A percentile compares a stretch with the other conserved stretches of the same genome.
Evolutionary conservation across 23 tunicate species (phyloP).

Genomic region (Styela clava): DNA sequence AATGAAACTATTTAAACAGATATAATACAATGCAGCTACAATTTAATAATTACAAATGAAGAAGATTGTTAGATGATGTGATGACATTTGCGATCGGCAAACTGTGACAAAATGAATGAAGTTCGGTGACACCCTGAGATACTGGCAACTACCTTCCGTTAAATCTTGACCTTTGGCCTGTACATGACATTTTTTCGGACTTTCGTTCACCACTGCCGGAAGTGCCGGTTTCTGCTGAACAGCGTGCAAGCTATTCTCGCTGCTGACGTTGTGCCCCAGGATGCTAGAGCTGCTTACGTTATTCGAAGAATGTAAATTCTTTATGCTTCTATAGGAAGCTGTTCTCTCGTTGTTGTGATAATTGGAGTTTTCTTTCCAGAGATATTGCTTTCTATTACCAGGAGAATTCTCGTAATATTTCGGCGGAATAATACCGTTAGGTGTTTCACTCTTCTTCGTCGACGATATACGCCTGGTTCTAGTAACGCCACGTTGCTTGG

Average conservation of each 20-base stretch:
- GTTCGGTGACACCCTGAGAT: not conserved
- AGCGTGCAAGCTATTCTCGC: slow-evolving; percentile 35
- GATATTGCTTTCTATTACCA: not conserved
- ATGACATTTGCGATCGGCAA: too few relatives aligned
- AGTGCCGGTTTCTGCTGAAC: slow-evolving; percentile 6
- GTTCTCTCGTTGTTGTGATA: not conserved
- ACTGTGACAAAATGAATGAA: too few relatives aligned
- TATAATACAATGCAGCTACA: too few relatives aligned
- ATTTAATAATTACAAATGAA: too few relatives aligned
- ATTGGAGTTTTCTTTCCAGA: not conserved
- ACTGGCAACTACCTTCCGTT: not conserved
- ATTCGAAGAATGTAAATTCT: not conserved
- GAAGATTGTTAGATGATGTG: too few relatives aligned
- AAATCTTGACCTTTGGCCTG: not conserved
- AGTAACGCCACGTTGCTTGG: not conserved
- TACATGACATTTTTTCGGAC: not conserved
- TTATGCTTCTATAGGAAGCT: not conserved
- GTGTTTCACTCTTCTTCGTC: not conserved
- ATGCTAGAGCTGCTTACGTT: not conserved
- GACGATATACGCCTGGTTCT: not conserved
- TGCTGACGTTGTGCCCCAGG: slow-evolving; percentile 22
- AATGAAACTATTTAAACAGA: too few relatives aligned
- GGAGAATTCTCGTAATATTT: not conserved
- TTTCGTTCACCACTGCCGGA: too few relatives aligned
- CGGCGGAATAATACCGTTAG: not conserved